Percentiles rank a stretch among this genome's conserved stretches.
These are phyloP conservation scores for Aphelenchoides fujianensis DNA, from an alignment of 1,140 invertebrate genomes.

Conservation along the genomic window DNA sequence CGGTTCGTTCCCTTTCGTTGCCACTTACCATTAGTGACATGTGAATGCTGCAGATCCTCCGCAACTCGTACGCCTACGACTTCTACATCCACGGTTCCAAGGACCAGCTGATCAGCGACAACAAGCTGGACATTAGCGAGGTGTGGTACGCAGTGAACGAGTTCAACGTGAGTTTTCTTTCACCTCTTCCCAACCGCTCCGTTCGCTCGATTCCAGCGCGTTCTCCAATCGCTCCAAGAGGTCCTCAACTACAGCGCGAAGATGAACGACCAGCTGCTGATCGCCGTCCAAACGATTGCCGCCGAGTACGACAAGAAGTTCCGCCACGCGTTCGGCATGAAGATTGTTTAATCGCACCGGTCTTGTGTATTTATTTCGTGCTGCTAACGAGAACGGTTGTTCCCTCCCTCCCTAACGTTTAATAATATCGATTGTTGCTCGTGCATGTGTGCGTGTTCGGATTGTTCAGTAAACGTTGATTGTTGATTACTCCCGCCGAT, in stretches of 20 bases:
- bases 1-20: conserved; percentile 4
- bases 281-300: conserved; percentile 27
- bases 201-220: conserved; percentile 24
- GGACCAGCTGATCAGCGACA: conserved; percentile 34
- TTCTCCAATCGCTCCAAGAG: conserved; percentile 34
- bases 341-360: conserved; percentile 4
- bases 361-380: conserved; percentile 2
- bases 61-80: conserved; percentile 56
- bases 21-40: not conserved
- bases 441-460: not conserved
- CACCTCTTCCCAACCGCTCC: not conserved
- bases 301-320: conserved; percentile 37
- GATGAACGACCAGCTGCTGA: conserved; percentile 24
- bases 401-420: not conserved
- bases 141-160: conserved; percentile 59
- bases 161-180: conserved; percentile 48
- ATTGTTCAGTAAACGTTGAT: too few species aligned
- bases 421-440: not conserved
- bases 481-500: too few species aligned
- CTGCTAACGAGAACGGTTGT: not conserved
- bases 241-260: conserved; percentile 20
- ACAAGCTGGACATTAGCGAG: conserved; percentile 41
- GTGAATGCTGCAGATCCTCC: conserved; percentile 44
- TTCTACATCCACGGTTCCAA: conserved; percentile 54
- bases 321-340: conserved; percentile 35